Evolutionary conservation across 1,140 invertebrate species (phyloP).

Genomic region (Latrodectus geometricus): DNA sequence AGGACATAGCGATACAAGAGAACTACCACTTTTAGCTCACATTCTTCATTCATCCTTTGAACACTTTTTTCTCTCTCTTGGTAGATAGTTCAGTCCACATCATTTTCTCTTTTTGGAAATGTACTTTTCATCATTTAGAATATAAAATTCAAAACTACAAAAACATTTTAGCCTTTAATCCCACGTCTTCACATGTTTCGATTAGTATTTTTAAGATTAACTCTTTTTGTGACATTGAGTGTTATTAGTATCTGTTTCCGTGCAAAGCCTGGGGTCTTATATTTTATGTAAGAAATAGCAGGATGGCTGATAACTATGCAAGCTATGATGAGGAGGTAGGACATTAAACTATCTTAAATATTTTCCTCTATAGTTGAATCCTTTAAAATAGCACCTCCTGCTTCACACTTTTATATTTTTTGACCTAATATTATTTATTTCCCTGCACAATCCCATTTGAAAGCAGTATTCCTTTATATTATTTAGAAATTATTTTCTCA

Average conservation of each 20-base stretch:
- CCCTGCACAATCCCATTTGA: neutral
- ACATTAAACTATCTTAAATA: neutral
- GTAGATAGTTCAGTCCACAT: neutral
- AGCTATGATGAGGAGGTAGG: conserved; percentile 52
- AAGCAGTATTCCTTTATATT: neutral
- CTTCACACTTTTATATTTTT: neutral
- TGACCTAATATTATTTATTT: neutral
- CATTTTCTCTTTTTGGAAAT: too few relatives aligned
- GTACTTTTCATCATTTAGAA: too few relatives aligned
- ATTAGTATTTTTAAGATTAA: conserved; percentile 14
- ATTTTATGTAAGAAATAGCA: neutral
- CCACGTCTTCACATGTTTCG: conserved; percentile 26
- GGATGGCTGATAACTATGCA: conserved; percentile 55
- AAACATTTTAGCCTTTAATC: neutral
- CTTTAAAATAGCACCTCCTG: neutral
- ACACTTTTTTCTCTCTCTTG: neutral
- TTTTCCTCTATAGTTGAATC: neutral
- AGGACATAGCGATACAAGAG: conserved; percentile 27
- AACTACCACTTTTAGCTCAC: conserved; percentile 6
- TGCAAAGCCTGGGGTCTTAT: conserved; percentile 1
- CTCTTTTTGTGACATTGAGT: conserved; percentile 29
- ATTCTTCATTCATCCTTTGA: neutral
- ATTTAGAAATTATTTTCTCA: neutral
- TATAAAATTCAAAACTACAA: neutral
- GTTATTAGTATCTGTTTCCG: conserved; percentile 6